Percentiles rank a stretch among this genome's conserved stretches.
phyloP scores from a whole-genome alignment of 2,797 vertebrate species.

The Moxostoma hubbsi region DNA sequence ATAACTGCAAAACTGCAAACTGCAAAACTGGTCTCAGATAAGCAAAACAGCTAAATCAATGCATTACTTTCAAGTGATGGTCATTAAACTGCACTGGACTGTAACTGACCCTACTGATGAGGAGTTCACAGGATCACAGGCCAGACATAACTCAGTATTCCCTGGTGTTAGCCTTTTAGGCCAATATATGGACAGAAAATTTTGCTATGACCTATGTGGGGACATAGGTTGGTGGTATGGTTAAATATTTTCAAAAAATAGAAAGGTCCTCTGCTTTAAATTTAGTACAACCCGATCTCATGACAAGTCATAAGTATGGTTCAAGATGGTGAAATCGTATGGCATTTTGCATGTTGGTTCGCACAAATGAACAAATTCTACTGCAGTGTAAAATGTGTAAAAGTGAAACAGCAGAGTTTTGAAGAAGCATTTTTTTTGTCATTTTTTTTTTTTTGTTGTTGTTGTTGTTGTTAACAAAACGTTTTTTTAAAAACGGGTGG shows the following conservation, averaged over 20 bases:
- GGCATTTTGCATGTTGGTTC: too few relatives aligned
- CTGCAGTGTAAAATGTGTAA: too few relatives aligned
- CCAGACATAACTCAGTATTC: constrained; percentile 27
- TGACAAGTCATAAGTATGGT: too few relatives aligned
- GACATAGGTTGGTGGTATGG: not conserved
- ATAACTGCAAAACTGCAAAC: too few relatives aligned
- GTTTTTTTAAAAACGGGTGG: too few relatives aligned
- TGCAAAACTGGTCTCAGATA: constrained; percentile 26
- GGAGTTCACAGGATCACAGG: constrained; percentile 7
- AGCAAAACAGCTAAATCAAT: constrained; percentile 30
- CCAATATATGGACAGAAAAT: not conserved
- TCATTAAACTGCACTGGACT: constrained; percentile 36
- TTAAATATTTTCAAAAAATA: not conserved
- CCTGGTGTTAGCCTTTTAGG: constrained; percentile 2
- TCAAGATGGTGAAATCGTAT: too few relatives aligned
- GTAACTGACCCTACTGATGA: constrained; percentile 36
- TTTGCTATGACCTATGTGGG: not conserved
- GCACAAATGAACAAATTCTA: too few relatives aligned
- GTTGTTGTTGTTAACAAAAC: too few relatives aligned
- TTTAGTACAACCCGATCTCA: too few relatives aligned
- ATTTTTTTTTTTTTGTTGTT: too few relatives aligned
- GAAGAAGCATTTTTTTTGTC: too few relatives aligned
- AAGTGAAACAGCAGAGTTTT: too few relatives aligned
- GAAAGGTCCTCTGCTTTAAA: not conserved
- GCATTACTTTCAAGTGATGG: constrained; percentile 36